Evolutionary conservation across 2,888 invertebrate genomes (phyloP), one percentile per base, ranked within the genome.

Genomic region (Chouioia cunea): DNA sequence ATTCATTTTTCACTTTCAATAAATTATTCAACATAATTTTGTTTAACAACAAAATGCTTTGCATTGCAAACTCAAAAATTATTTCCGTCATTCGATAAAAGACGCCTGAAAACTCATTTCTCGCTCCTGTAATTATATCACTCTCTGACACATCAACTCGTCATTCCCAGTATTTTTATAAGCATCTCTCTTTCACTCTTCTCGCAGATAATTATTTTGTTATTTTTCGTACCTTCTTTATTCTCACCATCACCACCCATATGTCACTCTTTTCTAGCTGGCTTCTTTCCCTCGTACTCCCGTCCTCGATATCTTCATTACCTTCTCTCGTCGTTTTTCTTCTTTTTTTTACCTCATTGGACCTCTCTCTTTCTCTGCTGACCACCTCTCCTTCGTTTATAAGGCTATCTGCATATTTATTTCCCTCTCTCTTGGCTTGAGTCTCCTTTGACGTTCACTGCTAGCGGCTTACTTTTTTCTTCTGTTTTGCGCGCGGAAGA

Each of bases 271-370:
- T 46, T 4, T 36, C 36, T 36, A 14, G 22, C 22, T 16, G 15
- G 12, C 22, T 22, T 10, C 15, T 36, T 2, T 12, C 6, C 47
- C 23, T 22, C 44, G 44, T 63, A 44, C 53, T 52, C 23, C 48
- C 16, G 36, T 50, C 50, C n/a, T 48, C 60, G 36, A 62, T 50
- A 62, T 50, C 60, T 50, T 50, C 36, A 62, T 62, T 62, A 18
- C 18, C 47, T 18, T 36, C 22, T 47, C 16, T 16, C 18, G 23
- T 2, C 8, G n/a, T n/a, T n/a, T 14, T 57, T 2, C 27, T 59
- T 16, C 12, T 50, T 18, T 62, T 23, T n/a, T 62, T 62, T 50
- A n/a, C 23, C 23, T 18, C 53, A 27, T n/a, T 36, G 36, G 36
- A 36, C 36, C 36, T 27, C 27, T 27, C 27, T 27, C 27, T 27